Evolutionary conservation across 2,888 invertebrate species (phyloP).

Genomic region (Drosophila longiperda): DNA sequence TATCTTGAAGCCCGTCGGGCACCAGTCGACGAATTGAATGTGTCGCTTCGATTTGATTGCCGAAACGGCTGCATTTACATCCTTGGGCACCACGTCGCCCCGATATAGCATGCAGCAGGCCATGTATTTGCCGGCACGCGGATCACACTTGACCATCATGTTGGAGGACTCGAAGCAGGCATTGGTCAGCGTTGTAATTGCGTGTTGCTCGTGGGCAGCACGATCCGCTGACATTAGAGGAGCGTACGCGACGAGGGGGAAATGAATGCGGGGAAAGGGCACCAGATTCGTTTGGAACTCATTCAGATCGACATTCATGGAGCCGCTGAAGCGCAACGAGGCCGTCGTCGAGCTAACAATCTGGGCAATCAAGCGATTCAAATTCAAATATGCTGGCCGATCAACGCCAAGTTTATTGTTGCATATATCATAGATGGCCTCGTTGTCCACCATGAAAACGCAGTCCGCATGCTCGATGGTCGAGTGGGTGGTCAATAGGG

Average conservation of each 20-base stretch:
- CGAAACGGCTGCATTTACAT: conserved; percentile 93
- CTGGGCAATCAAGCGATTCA: conserved; percentile 90
- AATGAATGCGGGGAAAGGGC: conserved; percentile 96
- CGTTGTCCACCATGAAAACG: conserved; percentile 97
- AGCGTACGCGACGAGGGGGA: conserved; percentile 83
- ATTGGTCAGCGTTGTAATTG: conserved; percentile 91
- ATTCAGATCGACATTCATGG: conserved; percentile 94
- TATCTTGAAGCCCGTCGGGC: conserved; percentile 96
- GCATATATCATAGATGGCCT: conserved; percentile 98
- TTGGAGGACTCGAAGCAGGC: conserved; percentile 94
- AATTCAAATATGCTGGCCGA: conserved; percentile 89
- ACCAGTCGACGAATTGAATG: conserved; percentile 97
- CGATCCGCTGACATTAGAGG: conserved; percentile 79
- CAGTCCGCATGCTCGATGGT: conserved; percentile 95
- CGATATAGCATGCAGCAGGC: conserved; percentile 94
- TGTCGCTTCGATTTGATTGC: conserved; percentile 91
- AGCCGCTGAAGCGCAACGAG: conserved; percentile 94
- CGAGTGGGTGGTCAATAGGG: conserved; percentile 95
- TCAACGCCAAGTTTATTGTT: conserved; percentile 92
- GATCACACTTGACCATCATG: conserved; percentile 96
- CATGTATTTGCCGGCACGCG: conserved; percentile 94
- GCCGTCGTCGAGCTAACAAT: conserved; percentile 95
- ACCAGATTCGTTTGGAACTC: conserved; percentile 97
- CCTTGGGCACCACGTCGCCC: conserved; percentile 95
- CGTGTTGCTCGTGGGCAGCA: conserved; percentile 82